These are phyloP conservation scores for Drosophila ezoana DNA, from an alignment of 2,888 invertebrate genomes.

Conservation along the genomic window DNA sequence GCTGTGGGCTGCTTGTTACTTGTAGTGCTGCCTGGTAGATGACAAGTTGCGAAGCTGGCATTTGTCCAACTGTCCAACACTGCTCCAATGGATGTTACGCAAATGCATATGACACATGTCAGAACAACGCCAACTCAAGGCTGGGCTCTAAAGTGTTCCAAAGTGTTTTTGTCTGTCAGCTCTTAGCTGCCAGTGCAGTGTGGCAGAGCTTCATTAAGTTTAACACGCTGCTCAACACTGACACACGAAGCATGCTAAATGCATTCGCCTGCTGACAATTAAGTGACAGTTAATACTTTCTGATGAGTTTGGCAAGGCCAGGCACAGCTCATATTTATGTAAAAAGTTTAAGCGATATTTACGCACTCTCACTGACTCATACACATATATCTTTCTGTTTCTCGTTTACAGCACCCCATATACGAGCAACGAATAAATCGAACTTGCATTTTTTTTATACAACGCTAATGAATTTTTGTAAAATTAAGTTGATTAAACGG, in stretches of 20 bases:
- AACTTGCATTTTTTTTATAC: slow-evolving; percentile 67
- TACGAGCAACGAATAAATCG: slow-evolving; percentile 72
- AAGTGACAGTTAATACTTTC: slow-evolving; percentile 76
- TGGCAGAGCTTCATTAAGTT: slow-evolving; percentile 66
- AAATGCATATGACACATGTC: slow-evolving; percentile 79
- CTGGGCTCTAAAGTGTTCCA: slow-evolving; percentile 37
- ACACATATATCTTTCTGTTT: slow-evolving; percentile 4
- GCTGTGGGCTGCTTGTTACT: not conserved
- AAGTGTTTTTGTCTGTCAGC: slow-evolving; percentile 24
- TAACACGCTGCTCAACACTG: slow-evolving; percentile 31
- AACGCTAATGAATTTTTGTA: slow-evolving; percentile 63
- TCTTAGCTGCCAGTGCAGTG: slow-evolving; percentile 24
- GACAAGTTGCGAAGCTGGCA: slow-evolving; percentile 31
- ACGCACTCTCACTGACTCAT: not conserved
- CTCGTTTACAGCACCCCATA: slow-evolving; percentile 44
- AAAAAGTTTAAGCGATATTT: slow-evolving; percentile 24
- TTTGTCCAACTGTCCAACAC: slow-evolving; percentile 38
- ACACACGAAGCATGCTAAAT: slow-evolving; percentile 34
- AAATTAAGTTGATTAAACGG: slow-evolving; percentile 43
- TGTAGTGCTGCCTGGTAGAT: slow-evolving; percentile 14
- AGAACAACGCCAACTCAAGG: slow-evolving; percentile 32
- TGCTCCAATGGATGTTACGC: slow-evolving; percentile 51
- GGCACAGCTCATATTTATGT: slow-evolving; percentile 34
- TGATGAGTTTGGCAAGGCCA: slow-evolving; percentile 38
- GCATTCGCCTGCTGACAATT: slow-evolving; percentile 64